Evolutionary conservation across 2,888 invertebrate species (phyloP).

Genomic region (Stratiomys singularior): DNA sequence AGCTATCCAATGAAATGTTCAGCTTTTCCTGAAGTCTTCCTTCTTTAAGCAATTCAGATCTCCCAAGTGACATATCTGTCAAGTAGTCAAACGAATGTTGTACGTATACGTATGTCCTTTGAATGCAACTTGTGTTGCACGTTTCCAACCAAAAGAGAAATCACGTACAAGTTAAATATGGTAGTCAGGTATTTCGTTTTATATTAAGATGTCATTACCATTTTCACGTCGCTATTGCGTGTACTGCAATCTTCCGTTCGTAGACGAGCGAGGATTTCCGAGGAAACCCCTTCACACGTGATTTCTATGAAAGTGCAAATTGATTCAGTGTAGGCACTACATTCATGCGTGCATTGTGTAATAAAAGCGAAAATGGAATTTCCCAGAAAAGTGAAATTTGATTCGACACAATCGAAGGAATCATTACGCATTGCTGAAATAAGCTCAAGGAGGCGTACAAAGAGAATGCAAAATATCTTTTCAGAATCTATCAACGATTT

Average conservation of each 20-base stretch:
- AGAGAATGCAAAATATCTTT: too few relatives aligned
- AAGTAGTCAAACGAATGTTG: too few relatives aligned
- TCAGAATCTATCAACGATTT: too few relatives aligned
- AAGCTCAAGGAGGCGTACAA: too few relatives aligned
- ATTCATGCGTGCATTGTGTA: neutral
- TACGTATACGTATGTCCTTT: neutral
- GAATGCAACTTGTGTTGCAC: slow-evolving; percentile 1
- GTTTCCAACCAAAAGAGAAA: neutral
- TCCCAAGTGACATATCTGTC: too few relatives aligned
- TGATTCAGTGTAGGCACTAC: neutral
- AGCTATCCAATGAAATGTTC: too few relatives aligned
- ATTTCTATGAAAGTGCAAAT: neutral
- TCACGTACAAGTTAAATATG: slow-evolving; percentile 11
- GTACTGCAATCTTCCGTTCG: neutral
- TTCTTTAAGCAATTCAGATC: too few relatives aligned
- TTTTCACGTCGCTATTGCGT: neutral
- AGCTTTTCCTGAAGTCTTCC: too few relatives aligned
- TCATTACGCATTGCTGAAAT: too few relatives aligned
- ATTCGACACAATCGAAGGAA: too few relatives aligned
- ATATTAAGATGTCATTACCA: slow-evolving; percentile 11
- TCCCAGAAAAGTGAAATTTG: too few relatives aligned
- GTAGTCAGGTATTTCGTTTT: slow-evolving; percentile 1
- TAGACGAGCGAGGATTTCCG: neutral
- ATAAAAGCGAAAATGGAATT: neutral
- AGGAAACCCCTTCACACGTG: too few relatives aligned